Conservation (phyloP, 2,113 vertebrate species). For the Myanophis thanlyinensis region DNA sequence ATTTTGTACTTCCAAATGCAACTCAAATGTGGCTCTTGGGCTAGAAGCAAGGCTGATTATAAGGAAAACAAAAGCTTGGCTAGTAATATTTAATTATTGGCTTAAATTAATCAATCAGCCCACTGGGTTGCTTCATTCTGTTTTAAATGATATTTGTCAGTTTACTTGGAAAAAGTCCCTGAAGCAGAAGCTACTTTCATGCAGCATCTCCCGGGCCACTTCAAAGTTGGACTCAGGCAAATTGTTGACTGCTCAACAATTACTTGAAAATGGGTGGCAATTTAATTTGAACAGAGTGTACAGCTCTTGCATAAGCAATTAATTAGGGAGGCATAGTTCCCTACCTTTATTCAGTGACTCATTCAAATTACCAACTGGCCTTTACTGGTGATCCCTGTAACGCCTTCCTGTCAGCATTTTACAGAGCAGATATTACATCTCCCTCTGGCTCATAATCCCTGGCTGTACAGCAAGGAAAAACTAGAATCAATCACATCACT, state of each 20-base stretch:
- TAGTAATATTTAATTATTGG: neutral
- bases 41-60: neutral
- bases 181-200: neutral
- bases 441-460: neutral
- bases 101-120: neutral
- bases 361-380: neutral
- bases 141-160: neutral
- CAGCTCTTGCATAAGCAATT: neutral
- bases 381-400: neutral
- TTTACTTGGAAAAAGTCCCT: neutral
- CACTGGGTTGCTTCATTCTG: neutral
- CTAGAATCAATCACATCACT: neutral
- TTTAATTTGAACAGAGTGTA: neutral
- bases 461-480: neutral
- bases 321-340: neutral
- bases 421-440: neutral
- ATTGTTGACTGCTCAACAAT: neutral
- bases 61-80: neutral
- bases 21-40: neutral
- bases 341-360: neutral
- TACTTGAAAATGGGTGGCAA: neutral
- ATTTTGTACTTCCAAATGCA: neutral
- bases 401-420: neutral
- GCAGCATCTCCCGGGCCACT: neutral
- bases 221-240: neutral